Percentiles rank a stretch among this genome's conserved stretches.
Evolutionary conservation across 2,797 vertebrate species (phyloP).

Genomic region (Vultur gryphus): DNA sequence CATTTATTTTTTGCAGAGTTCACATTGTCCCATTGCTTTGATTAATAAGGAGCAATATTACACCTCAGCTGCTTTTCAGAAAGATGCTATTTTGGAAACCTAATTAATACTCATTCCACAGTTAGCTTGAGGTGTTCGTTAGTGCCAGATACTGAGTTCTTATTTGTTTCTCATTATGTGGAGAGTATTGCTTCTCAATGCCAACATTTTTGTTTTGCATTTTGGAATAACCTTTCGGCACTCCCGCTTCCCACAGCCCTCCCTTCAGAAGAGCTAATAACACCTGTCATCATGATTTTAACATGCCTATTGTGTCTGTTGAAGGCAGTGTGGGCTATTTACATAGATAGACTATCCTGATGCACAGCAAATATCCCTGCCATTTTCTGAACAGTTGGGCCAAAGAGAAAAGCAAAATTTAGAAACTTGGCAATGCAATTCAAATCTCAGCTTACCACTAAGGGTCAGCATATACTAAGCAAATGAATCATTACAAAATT

Average conservation of each 20-base stretch:
- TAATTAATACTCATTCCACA: conserved; percentile 55
- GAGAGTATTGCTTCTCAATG: conserved; percentile 36
- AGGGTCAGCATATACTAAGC: conserved; percentile 48
- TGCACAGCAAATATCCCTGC: conserved; percentile 11
- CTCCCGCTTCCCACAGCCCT: neutral
- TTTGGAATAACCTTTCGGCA: conserved; percentile 27
- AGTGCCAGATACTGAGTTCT: conserved; percentile 48
- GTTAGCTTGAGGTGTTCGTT: conserved; percentile 55
- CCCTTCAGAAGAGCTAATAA: conserved; percentile 12
- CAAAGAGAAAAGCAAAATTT: neutral
- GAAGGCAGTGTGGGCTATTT: conserved; percentile 19
- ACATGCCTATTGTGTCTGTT: neutral
- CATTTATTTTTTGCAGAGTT: conserved; percentile 57
- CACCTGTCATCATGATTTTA: conserved; percentile 30
- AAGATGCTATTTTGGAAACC: conserved; percentile 58
- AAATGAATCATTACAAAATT: neutral
- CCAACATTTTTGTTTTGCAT: conserved; percentile 14
- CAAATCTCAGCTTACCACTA: conserved; percentile 23
- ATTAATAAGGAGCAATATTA: conserved; percentile 56
- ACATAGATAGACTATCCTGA: neutral
- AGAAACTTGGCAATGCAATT: neutral
- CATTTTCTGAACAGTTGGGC: conserved; percentile 16
- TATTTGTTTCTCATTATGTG: conserved; percentile 54
- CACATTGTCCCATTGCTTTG: conserved; percentile 51
- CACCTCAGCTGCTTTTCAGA: conserved; percentile 57